Evolutionary conservation across 2,113 vertebrate genomes (phyloP), one percentile per base, ranked within the genome.

Genomic region (Sitta europaea): DNA sequence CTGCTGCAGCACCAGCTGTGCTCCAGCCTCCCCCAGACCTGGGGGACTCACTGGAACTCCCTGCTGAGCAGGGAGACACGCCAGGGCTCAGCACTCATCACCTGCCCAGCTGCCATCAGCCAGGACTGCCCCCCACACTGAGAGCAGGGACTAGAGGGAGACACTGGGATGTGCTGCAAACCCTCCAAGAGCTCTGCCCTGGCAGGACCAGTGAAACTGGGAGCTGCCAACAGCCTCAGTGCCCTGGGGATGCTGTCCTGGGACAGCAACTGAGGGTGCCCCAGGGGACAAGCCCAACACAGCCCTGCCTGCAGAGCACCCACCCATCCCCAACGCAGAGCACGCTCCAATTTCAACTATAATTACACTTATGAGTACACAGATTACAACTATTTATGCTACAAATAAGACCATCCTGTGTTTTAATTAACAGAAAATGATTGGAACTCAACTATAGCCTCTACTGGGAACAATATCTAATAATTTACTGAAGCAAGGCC

Each of bases 381-480:
- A 92, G 86, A 96, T 97, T 96, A 96, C 79, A 97, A 95, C 79
- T 95, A 93, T 95, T 88, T 96, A 94, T 97, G 50, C 88, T 91
- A 96, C 88, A 88, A 92, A 95, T 86, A 96, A 93, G 75, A 89
- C 91, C 92, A 95, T 92, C 91, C 88, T 94, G 58, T 88, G 82
- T 67, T 95, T 97, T 97, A 97, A 97, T 92, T 86, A 97, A 96
- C 57, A 92, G 86, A 92, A 97, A 94, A 88, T 72, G 68, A 95
- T 55, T 95, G 74, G 77, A 95, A 95, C 91, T 96, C 96, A 95
- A 88, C 79, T 89, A 54, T 71, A 88, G 79, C 93, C 85, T 96
- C 88, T 92, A 25, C 43, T 65, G 88, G 90, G 79, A 96, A 92
- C 73, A 96, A 86, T 96, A 96, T 79, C 62, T 88, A 95, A 89